A percentile compares a stretch with the other conserved stretches of the same genome.
Evolutionary conservation across 2,113 vertebrate genomes (phyloP).

Genomic region (Thermophis baileyi): DNA sequence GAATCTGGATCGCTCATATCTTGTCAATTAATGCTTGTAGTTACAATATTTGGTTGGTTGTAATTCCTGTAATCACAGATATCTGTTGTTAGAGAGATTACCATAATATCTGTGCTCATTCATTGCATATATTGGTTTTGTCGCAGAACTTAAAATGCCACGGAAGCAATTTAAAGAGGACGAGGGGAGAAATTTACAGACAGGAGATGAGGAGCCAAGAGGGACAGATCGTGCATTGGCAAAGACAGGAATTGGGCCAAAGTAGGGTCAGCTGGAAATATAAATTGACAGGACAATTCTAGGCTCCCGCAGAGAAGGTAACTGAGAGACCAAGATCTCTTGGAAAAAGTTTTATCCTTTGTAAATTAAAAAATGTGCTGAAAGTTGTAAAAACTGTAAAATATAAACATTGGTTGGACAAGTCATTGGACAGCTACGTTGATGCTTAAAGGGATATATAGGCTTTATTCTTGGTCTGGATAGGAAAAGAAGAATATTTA

Average conservation of each 20-base stretch:
- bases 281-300: background rate
- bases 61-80: background rate
- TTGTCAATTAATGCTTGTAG: background rate
- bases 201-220: background rate
- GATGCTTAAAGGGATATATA: background rate
- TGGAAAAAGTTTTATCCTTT: background rate
- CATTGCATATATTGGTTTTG: background rate
- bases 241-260: background rate
- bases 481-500: background rate
- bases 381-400: background rate
- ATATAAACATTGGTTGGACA: background rate
- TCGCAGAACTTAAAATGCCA: background rate
- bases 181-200: background rate
- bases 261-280: background rate
- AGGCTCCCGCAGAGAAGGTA: background rate
- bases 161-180: background rate
- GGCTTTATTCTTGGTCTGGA: background rate
- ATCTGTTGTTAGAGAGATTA: background rate
- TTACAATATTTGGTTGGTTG: background rate
- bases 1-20: background rate
- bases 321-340: background rate
- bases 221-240: background rate
- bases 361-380: background rate
- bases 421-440: background rate
- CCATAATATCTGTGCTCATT: background rate